Evolutionary conservation across 2,888 invertebrate species (phyloP).

Genomic region (Melanostoma mellinum): DNA sequence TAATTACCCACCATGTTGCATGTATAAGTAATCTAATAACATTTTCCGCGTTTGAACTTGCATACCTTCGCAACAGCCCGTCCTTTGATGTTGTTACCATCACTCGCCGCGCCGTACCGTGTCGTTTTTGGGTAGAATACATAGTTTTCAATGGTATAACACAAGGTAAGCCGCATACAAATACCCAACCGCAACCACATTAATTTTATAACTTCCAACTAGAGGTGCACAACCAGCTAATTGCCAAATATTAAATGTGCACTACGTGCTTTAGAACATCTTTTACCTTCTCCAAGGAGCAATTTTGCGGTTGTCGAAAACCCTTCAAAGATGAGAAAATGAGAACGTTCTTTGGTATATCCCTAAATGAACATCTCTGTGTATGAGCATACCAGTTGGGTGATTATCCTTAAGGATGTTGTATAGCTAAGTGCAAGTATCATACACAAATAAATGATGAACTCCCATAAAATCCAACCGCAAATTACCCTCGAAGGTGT

Average conservation of each 20-base stretch:
- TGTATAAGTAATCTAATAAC: constrained; percentile 16
- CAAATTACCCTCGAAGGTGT: constrained; percentile 59
- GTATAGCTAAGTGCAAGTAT: constrained; percentile 44
- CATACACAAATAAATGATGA: constrained; percentile 51
- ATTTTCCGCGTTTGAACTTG: constrained; percentile 34
- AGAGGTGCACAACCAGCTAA: constrained; percentile 67
- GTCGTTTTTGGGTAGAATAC: constrained; percentile 9
- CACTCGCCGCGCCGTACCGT: not conserved
- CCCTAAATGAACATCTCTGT: constrained; percentile 6
- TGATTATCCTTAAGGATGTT: constrained; percentile 51
- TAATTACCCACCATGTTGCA: constrained; percentile 60
- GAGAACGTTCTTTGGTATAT: constrained; percentile 7
- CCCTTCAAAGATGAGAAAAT: constrained; percentile 23
- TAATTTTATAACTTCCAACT: constrained; percentile 58
- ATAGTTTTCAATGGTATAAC: constrained; percentile 27
- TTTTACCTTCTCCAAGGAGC: constrained; percentile 37
- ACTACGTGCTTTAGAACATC: constrained; percentile 54
- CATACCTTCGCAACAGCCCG: constrained; percentile 1
- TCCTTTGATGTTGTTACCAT: too few species aligned
- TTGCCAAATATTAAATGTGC: constrained; percentile 71
- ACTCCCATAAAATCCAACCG: constrained; percentile 50
- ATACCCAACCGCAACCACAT: constrained; percentile 54
- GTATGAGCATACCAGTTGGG: constrained; percentile 7
- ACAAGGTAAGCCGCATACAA: constrained; percentile 56
- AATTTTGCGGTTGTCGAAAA: constrained; percentile 39